A percentile compares a stretch with the other conserved stretches of the same genome.
Conservation (phyloP, 1,140 invertebrate species). For the Bombyx mandarina region DNA sequence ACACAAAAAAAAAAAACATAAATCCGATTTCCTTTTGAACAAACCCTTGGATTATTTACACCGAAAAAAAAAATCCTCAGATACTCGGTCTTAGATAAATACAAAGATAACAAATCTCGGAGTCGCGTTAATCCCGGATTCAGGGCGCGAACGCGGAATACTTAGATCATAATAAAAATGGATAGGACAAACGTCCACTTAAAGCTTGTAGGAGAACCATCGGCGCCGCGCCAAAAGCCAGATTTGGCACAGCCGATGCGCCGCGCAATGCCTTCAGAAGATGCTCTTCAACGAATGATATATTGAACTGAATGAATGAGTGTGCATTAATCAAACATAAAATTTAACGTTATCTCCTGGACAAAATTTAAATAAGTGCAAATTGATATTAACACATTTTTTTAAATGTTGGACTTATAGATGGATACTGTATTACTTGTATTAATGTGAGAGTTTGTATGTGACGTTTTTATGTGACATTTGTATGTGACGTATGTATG, state of each 20-base stretch:
- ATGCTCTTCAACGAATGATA: background rate
- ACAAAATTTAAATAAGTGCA: too few species aligned
- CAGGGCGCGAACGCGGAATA: background rate
- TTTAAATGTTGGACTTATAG: too few species aligned
- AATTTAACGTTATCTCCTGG: too few species aligned
- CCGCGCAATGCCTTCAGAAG: background rate
- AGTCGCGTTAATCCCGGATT: slow-evolving; percentile 2
- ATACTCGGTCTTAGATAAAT: background rate
- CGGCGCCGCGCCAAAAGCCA: background rate
- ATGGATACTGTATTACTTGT: too few species aligned
- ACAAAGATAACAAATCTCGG: slow-evolving; percentile 6
- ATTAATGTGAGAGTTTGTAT: too few species aligned
- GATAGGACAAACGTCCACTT: slow-evolving; percentile 3
- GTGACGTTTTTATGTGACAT: too few species aligned
- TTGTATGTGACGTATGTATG: too few species aligned
- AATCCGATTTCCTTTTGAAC: too few species aligned
- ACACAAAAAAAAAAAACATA: too few species aligned
- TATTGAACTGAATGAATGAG: background rate
- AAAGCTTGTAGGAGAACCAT: background rate
- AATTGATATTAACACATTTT: too few species aligned
- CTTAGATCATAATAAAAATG: slow-evolving; percentile 10
- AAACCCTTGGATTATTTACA: too few species aligned
- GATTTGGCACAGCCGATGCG: background rate
- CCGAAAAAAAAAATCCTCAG: too few species aligned
- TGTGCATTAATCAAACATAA: background rate